Evolutionary conservation across 2,888 invertebrate species (phyloP).

Genomic region (Piscicola geometra): DNA sequence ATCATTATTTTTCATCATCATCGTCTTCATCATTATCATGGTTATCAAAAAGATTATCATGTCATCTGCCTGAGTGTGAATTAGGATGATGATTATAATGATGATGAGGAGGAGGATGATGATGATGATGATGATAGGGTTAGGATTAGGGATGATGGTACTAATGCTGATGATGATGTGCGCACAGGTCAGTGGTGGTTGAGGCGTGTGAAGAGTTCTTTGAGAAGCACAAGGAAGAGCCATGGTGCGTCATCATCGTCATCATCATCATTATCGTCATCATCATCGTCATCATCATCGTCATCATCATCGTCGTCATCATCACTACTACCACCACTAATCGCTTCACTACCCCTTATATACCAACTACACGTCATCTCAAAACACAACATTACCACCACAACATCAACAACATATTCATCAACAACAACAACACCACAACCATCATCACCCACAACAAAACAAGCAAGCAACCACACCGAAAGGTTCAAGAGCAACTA

Average conservation of each 20-base stretch:
- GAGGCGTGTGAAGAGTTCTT: slow-evolving; percentile 15
- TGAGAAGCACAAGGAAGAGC: slow-evolving; percentile 24
- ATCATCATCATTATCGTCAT: slow-evolving; percentile 18
- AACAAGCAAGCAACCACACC: no score
- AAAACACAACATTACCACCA: not conserved
- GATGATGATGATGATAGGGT: no score
- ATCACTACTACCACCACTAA: no score
- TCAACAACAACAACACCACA: no score
- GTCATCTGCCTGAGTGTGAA: no score
- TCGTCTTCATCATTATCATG: no score
- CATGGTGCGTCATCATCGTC: slow-evolving; percentile 22
- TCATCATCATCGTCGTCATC: not conserved
- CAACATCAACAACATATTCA: no score
- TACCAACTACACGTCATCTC: no score
- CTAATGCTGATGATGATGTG: not conserved
- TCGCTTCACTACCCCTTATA: not conserved
- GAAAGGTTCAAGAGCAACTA: slow-evolving; percentile 96
- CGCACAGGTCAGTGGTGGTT: not conserved
- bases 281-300: slow-evolving; percentile 21
- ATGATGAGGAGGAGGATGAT: not conserved
- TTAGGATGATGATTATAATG: no score
- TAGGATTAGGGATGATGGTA: no score
- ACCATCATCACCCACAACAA: not conserved
- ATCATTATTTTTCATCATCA: not conserved
- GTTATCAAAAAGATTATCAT: no score